phyloP scores from a whole-genome alignment of 2,888 invertebrate species.

The Julus scandinavius region DNA sequence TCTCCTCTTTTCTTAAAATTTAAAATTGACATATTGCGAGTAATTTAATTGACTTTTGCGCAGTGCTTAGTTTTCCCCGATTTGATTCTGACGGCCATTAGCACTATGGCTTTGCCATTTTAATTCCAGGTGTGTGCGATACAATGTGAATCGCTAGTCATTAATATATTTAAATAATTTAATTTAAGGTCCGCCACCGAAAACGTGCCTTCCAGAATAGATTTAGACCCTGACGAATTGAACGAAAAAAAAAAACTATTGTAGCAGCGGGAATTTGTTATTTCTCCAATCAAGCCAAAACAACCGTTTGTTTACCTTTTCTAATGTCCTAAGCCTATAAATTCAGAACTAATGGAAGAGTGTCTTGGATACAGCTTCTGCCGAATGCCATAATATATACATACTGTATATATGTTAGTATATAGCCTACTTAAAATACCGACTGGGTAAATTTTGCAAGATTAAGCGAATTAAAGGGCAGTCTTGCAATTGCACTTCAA shows the following conservation, averaged over 20 bases:
- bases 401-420: not conserved
- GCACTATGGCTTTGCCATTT: too few species aligned
- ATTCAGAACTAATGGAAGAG: not conserved
- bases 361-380: constrained; percentile 26
- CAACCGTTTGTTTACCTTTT: too few species aligned
- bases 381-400: constrained; percentile 19
- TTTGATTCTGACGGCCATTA: too few species aligned
- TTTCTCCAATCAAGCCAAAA: too few species aligned
- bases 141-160: too few species aligned
- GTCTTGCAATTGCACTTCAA: not conserved
- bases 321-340: not conserved
- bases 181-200: too few species aligned
- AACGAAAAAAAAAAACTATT: too few species aligned
- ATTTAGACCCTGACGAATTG: too few species aligned
- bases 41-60: not conserved
- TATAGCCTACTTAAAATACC: not conserved
- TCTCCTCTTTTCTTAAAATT: not conserved
- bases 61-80: not conserved
- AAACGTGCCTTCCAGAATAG: too few species aligned
- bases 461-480: not conserved
- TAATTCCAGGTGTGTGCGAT: too few species aligned
- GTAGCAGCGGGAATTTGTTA: too few species aligned
- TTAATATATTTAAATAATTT: too few species aligned
- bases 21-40: not conserved
- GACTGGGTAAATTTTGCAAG: not conserved